Base-by-base conservation (phyloP, 2,888 invertebrate species). In the Dinocampus coccinellae region DNA sequence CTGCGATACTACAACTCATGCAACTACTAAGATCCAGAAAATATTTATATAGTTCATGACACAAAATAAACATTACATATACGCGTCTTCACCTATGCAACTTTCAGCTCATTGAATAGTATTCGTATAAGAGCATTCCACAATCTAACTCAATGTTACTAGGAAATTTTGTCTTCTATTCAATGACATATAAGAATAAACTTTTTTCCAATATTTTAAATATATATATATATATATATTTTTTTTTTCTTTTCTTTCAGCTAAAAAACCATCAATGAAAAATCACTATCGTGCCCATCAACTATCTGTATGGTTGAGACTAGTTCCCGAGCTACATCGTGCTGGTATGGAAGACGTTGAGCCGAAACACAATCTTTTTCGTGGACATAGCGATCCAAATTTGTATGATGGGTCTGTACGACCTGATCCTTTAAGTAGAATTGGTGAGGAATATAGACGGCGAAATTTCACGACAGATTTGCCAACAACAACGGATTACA, bases 261-360 rank as follows among this genome's bases (percentile, higher is more conserved):
- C 96, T 78, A 92, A 94, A 91, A 96, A 97, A 84, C 95, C 97
- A 0, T 92, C 94, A 74, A 92, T 96, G 88, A 96, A 95, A 85
- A 96, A 97, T 86, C 97, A 97, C 89, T 98, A 96, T 89, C 91
- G 97, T 62, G 97, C 97, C 1, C 97, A 97, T 88, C 97, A 97
- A 85, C 90, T 98, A 63, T 97, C 97, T 60, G 95, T 98, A 57
- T 98, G 98, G 98, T 89, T 97, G 9, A 93, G 97, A 6, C 91
- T 98, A 7, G 95, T 98, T 60, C 98, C 98, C 0, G 97, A 97
- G 86, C 90, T 96, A 0, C 95, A 96, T 85, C 90, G 95, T 67
- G 93, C 95, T 0, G 95, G 95, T 3, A 95, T 95, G 95, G 95
- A 95, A 82, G 95, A 95, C 87, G 95, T 95, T 9, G 94, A 94